Base-by-base conservation (phyloP, 2,113 vertebrate species). In the Pollachius pollachius region DNA sequence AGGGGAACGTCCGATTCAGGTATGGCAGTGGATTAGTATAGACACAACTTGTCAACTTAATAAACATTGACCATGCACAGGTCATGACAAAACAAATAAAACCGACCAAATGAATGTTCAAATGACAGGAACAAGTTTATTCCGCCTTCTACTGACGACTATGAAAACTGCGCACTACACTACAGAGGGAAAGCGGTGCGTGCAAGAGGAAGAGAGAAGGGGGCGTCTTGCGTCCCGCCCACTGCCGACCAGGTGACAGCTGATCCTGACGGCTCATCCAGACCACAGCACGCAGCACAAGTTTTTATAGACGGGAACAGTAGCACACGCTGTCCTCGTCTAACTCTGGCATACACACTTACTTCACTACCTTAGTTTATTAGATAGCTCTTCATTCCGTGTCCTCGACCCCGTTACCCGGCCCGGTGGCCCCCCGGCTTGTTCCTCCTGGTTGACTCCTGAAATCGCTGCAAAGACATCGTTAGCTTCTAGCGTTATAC, bases 211-310 rank as follows among this genome's bases (percentile, higher is more conserved):
- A 48, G 5, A 48, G 41, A 48, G 12, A 48, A 48, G 8, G 41
- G 41, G 41, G 54, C 54, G 15, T n/a, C 54, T 57, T 12, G 80
- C 6, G 34, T 16, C 63, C 19, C 34, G 83, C 88, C 86, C 82
- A 78, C 86, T 74, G 62, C 71, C 78, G 71, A 71, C 72, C 82
- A 76, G 77, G 70, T 88, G 88, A 89, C 86, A 86, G 80, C 80
- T 79, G 77, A 86, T 70, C 23, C 66, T 19, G 25, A 54, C 34
- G 21, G 11, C 27, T 62, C 67, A 9, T n/a, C 64, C 3, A n/a
- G 19, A 34, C 54, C n/a, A 4, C 17, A 4, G 5, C 1, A 15
- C 67, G 7, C 65, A 59, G 0, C 67, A 2, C 19, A 19, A 21
- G n/a, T 60, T 21, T 18, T 18, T 12, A 21, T 12, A n/a, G 19